These are phyloP conservation scores for Brotula barbata DNA, from an alignment of 2,797 vertebrate genomes.

Conservation along the genomic window DNA sequence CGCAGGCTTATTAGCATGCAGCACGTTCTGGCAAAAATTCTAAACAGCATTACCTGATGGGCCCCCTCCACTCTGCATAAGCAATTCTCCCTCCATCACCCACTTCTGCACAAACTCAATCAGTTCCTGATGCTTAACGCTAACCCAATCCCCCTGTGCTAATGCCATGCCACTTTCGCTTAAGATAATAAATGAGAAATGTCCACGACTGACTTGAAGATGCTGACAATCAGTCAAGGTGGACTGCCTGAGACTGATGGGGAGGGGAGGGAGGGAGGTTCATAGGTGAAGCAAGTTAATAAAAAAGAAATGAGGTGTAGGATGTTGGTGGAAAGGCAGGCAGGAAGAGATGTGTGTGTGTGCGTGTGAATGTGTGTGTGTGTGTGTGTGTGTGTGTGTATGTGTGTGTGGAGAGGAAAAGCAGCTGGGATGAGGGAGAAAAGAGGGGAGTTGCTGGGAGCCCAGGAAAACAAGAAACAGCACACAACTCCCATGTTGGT, in stretches of 20 bases:
- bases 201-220: constrained; percentile 70
- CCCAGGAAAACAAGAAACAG: neutral
- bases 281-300: constrained; percentile 26
- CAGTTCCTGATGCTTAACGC: constrained; percentile 80
- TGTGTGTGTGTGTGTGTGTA: constrained; percentile 7
- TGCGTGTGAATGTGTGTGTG: constrained; percentile 6
- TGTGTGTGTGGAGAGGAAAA: constrained; percentile 15
- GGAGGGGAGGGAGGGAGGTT: constrained; percentile 14
- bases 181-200: constrained; percentile 80
- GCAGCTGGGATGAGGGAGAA: constrained; percentile 4
- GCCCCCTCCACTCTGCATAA: constrained; percentile 61
- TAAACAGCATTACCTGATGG: constrained; percentile 53
- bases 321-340: constrained; percentile 8
- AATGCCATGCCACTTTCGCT: constrained; percentile 76
- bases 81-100: constrained; percentile 58
- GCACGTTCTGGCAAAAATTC: constrained; percentile 29
- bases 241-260: constrained; percentile 13
- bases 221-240: constrained; percentile 51
- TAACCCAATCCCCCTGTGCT: constrained; percentile 75
- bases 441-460: constrained; percentile 19
- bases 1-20: constrained; percentile 62
- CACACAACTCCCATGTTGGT: neutral
- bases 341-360: constrained; percentile 1
- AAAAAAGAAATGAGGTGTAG: constrained; percentile 13
- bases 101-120: constrained; percentile 75